Conservation (phyloP, 2,113 vertebrate genomes). For the Hypocryptadius cinnamomeus region DNA sequence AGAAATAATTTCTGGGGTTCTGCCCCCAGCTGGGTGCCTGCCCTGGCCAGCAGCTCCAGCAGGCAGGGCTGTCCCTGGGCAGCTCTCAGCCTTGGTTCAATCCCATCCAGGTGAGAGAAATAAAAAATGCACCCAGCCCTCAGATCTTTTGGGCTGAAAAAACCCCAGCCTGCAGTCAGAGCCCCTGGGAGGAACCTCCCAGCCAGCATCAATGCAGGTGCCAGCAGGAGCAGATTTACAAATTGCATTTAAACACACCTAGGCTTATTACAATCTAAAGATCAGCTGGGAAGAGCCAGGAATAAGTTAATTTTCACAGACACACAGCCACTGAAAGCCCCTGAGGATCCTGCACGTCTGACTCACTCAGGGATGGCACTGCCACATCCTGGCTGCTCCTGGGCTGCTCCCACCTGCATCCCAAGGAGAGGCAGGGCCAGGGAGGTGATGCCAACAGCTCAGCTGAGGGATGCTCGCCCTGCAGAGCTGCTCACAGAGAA, state of each 20-base stretch:
- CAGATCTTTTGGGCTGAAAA: rapidly evolving
- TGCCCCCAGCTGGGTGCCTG: background rate
- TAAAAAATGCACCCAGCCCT: background rate
- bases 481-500: background rate
- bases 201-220: background rate
- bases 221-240: background rate
- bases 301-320: background rate
- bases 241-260: background rate
- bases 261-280: background rate
- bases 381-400: rapidly evolving
- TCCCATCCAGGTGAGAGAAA: background rate
- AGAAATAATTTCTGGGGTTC: background rate
- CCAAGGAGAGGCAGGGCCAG: background rate
- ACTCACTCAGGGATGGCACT: background rate
- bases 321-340: rapidly evolving
- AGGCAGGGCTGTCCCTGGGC: background rate
- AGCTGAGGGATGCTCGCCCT: background rate
- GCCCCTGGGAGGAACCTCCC: background rate
- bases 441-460: background rate
- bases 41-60: background rate
- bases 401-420: background rate
- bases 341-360: background rate
- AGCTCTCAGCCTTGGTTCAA: background rate
- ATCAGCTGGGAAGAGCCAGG: background rate
- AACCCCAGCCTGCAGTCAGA: rapidly evolving